These are phyloP conservation scores for Isichthys henryi DNA, from an alignment of 2,113 vertebrate genomes.

Conservation along the genomic window DNA sequence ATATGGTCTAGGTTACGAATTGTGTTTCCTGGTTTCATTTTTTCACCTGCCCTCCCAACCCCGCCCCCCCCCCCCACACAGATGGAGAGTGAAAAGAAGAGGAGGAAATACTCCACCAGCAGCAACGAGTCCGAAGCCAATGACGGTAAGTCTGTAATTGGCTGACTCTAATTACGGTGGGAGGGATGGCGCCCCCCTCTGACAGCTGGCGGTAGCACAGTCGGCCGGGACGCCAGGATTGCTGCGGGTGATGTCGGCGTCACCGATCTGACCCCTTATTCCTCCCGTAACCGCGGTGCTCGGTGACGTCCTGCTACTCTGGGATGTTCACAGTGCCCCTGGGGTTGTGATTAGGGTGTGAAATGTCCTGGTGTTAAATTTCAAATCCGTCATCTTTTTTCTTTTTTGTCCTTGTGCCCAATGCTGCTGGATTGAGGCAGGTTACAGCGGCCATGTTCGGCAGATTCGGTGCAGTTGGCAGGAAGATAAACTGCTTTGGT, in stretches of 20 bases:
- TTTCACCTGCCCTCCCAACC: background rate
- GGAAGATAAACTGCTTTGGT: background rate
- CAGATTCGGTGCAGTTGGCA: background rate
- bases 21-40: background rate
- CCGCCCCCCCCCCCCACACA: slow-evolving; percentile 38
- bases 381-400: background rate
- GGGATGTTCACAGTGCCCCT: background rate
- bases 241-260: slow-evolving; percentile 3
- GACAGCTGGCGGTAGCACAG: background rate
- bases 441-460: background rate
- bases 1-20: background rate
- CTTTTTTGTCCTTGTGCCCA: background rate
- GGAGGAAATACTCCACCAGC: slow-evolving; percentile 93
- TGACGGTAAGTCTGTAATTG: slow-evolving; percentile 77
- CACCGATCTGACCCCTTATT: slow-evolving; percentile 9
- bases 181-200: background rate
- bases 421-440: background rate
- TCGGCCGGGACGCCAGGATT: background rate
- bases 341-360: background rate
- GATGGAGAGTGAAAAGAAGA: slow-evolving; percentile 92
- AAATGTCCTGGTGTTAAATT: background rate
- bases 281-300: background rate
- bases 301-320: background rate
- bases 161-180: background rate
- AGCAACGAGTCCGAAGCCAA: slow-evolving; percentile 97